Percentiles rank a stretch among this genome's conserved stretches.
Conservation (phyloP, 2,888 invertebrate species). For the Chironomus tentans region DNA sequence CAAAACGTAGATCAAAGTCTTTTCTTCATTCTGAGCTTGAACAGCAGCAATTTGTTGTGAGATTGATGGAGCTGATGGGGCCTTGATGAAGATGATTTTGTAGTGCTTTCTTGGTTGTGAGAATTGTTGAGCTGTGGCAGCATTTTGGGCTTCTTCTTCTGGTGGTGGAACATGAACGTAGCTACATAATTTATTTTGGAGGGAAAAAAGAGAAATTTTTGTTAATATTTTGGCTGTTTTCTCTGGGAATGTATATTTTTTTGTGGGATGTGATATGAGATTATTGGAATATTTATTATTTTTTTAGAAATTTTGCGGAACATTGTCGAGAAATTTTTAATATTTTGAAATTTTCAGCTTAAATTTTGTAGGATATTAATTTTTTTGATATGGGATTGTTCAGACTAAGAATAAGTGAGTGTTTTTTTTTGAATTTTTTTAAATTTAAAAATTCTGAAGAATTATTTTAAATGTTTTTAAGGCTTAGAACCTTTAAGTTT, state of each 20-base stretch:
- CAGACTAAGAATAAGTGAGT: too few species aligned
- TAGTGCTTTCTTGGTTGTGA: constrained; percentile 62
- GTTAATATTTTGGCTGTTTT: background rate
- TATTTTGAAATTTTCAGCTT: too few species aligned
- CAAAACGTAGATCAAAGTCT: constrained; percentile 69
- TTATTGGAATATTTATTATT: background rate
- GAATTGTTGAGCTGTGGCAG: background rate
- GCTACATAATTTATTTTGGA: constrained; percentile 58
- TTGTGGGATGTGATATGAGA: background rate
- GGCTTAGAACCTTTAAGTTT: too few species aligned
- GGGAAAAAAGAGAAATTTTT: background rate
- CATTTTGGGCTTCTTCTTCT: constrained; percentile 39
- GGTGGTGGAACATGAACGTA: constrained; percentile 83
- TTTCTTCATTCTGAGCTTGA: constrained; percentile 70
- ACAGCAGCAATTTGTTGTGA: constrained; percentile 34
- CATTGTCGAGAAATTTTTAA: too few species aligned
- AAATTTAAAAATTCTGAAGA: too few species aligned
- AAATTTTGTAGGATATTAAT: too few species aligned
- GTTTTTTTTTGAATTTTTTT: too few species aligned
- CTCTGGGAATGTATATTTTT: too few species aligned
- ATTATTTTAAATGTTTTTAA: too few species aligned
- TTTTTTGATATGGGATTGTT: too few species aligned
- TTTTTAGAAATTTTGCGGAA: too few species aligned
- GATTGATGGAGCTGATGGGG: constrained; percentile 36
- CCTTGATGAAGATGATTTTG: constrained; percentile 74